Evolutionary conservation across 2,888 invertebrate genomes (phyloP), one percentile per base, ranked within the genome.

Genomic region (Epinotia ramella): DNA sequence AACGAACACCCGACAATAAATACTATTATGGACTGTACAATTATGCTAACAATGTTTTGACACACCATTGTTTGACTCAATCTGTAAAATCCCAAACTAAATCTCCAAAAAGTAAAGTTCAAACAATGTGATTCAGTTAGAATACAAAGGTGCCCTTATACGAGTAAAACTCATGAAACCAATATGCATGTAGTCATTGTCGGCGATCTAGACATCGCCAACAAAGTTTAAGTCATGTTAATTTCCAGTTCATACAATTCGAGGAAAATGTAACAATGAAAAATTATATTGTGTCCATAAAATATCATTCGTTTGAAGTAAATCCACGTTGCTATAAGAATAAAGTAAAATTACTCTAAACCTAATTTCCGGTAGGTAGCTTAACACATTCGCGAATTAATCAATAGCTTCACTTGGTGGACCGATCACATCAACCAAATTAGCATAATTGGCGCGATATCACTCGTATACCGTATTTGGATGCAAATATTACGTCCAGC

Each of bases 151-250:
- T 66, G 53, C 60, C 44, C 44, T n/a, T 44, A 56, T 56, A 83
- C 84, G 84, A 84, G 78, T 84, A 79, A 80, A 84, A 79, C 90
- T 88, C 90, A 81, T 83, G 84, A 89, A 90, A 89, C 78, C 80
- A 79, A 79, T 82, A 78, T 76, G 76, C 67, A 80, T 80, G 81
- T 84, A 89, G 91, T 91, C 91, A 78, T 73, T 73, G 90, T 89
- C 90, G 89, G 88, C 85, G 85, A 91, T 91, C 90, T 87, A 78
- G 78, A 79, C 64, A 65, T 69, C 82, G 33, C 71, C 49, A 72
- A 67, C 76, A 60, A 60, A 70, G 72, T 67, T 57, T 44, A 72
- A 49, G 46, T 67, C 67, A 40, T 46, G 56, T 71, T 49, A 11
- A 53, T 71, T 73, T 71, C 69, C 33, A 59, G 66, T 60, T 75